Evolutionary conservation across 2,888 invertebrate species (phyloP), one percentile per base, ranked within the genome.

Genomic region (Endomychus coccineus): DNA sequence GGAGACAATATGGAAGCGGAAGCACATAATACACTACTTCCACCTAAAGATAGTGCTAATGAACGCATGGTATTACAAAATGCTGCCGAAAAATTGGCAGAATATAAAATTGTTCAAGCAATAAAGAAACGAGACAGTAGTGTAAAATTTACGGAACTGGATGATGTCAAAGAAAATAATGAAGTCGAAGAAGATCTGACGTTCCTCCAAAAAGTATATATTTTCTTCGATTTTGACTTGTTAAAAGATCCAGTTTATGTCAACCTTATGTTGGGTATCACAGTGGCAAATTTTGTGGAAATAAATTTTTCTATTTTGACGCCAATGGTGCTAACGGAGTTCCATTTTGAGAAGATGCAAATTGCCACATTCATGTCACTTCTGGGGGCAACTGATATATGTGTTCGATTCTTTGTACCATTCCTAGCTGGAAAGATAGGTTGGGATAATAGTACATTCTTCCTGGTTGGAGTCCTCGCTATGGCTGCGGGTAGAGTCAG

Each of bases 301-400:
- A 51, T 82, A 4, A 83, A 83, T 57, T 83, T 83, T 56, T 79
- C 82, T 2, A 73, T 83, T 30, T 54, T 83, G 30, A 82, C 81
- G 0, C 82, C 83, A 1, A 81, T 83, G 44, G 79, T 83, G 47
- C 63, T 83, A n/a, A 71, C 71, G 11, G 83, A 82, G 51, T 79
- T 77, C 50, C 74, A 78, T 1, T 74, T 78, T 49, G 63, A 63
- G 1, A 73, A 73, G 48, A 51, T 68, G 3, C 68, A 82, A 61
- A 77, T 78, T 1, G 82, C 83, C 1, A 62, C 75, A 9, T 77
- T 77, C 33, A 80, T 83, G 78, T 82, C 83, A 0, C 60, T 80
- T 24, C 65, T 83, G 42, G 82, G 74, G 3, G 74, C 74, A 15
- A 68, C 78, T 23, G 83, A 83, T 51, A 74, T 82, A 16, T 61